Evolutionary conservation across 2,888 invertebrate species (phyloP).

Genomic region (Drosophila prostipennis): DNA sequence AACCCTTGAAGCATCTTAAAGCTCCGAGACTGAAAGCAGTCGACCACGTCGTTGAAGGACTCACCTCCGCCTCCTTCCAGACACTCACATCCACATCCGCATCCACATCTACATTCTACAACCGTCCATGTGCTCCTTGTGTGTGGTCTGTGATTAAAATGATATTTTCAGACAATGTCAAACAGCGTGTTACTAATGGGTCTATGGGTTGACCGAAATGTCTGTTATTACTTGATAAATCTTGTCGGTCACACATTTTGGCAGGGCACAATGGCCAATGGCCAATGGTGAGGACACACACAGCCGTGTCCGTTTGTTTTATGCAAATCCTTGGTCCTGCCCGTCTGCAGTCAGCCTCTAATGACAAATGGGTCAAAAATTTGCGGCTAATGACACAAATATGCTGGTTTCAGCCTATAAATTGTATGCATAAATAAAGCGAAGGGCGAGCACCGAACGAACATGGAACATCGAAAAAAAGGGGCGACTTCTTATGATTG

Average conservation of each 20-base stretch:
- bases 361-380: slow-evolving; percentile 79
- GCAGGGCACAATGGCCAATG: slow-evolving; percentile 38
- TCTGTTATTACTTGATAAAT: slow-evolving; percentile 80
- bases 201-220: slow-evolving; percentile 80
- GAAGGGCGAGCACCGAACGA: slow-evolving; percentile 1
- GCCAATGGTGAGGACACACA: slow-evolving; percentile 5
- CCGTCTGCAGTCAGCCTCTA: slow-evolving; percentile 63
- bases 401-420: slow-evolving; percentile 74
- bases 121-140: slow-evolving; percentile 11
- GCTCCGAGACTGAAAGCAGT: background rate
- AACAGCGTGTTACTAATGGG: slow-evolving; percentile 79
- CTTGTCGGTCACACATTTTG: slow-evolving; percentile 77
- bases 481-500: slow-evolving; percentile 57
- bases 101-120: background rate
- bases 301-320: slow-evolving; percentile 65
- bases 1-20: slow-evolving; percentile 6
- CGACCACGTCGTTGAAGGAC: slow-evolving; percentile 25
- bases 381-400: slow-evolving; percentile 79
- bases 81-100: background rate
- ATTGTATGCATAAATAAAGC: slow-evolving; percentile 74
- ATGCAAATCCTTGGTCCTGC: slow-evolving; percentile 65
- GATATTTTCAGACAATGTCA: slow-evolving; percentile 80
- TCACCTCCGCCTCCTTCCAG: slow-evolving; percentile 2
- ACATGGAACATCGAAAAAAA: slow-evolving; percentile 1
- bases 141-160: slow-evolving; percentile 72